These are phyloP conservation scores for Antedon mediterranea DNA, from an alignment of 53 echinoderm and acorn worm species.

Conservation along the genomic window DNA sequence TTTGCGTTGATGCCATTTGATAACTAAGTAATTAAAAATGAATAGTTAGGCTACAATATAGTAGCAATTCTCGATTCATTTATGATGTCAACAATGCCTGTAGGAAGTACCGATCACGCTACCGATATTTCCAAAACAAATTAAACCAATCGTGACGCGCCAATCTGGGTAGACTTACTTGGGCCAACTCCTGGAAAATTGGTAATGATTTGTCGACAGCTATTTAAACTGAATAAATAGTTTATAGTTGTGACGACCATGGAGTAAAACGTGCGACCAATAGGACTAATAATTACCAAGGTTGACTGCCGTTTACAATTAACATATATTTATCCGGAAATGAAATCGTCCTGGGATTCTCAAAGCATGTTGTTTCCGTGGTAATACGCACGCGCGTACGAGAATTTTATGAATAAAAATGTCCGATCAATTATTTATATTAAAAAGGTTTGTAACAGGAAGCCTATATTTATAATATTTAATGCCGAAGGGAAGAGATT, in stretches of 20 bases:
- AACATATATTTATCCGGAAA: not conserved
- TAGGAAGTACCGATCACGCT: too few relatives aligned
- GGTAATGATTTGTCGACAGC: not conserved
- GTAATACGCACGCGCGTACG: not conserved
- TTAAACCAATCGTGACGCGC: too few relatives aligned
- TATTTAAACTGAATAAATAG: not conserved
- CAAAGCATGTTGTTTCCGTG: not conserved
- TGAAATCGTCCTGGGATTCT: not conserved
- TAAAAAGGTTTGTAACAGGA: not conserved
- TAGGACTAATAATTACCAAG: not conserved
- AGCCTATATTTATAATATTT: not conserved
- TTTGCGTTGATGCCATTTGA: conserved; percentile 56
- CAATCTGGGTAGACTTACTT: too few relatives aligned
- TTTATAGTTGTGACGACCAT: not conserved
- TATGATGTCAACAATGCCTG: too few relatives aligned
- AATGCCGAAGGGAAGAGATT: not conserved
- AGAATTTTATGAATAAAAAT: not conserved
- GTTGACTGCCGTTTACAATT: not conserved
- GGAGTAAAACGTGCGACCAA: not conserved
- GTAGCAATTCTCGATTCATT: too few relatives aligned
- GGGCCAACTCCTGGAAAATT: too few relatives aligned
- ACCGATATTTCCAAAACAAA: too few relatives aligned
- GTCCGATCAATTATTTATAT: not conserved
- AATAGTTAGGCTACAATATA: too few relatives aligned
- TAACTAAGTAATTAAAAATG: conserved; percentile 13